These are phyloP conservation scores for Charanyca ferruginea DNA, from an alignment of 2,888 invertebrate species.

Conservation along the genomic window DNA sequence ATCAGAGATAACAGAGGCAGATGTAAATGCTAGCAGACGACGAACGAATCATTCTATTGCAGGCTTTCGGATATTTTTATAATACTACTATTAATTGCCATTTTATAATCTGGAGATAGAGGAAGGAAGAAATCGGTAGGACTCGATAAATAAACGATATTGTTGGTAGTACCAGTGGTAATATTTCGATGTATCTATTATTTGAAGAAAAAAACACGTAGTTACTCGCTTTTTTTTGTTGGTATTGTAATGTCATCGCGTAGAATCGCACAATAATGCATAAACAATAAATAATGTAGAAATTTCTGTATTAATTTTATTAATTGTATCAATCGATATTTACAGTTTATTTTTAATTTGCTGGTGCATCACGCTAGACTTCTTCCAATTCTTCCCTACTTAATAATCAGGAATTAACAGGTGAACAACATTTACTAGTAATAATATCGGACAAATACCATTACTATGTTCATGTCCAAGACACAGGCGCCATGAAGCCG, in stretches of 20 bases:
- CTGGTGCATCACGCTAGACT: too few relatives aligned
- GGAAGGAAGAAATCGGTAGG: background rate
- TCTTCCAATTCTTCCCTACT: background rate
- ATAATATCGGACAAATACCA: slow-evolving; percentile 32
- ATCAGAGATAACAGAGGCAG: slow-evolving; percentile 30
- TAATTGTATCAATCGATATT: too few relatives aligned
- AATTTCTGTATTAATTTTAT: too few relatives aligned
- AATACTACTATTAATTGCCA: background rate
- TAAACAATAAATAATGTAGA: too few relatives aligned
- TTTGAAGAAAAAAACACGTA: background rate
- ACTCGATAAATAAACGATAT: background rate
- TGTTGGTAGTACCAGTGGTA: too few relatives aligned
- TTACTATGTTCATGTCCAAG: slow-evolving; percentile 21
- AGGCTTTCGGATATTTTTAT: background rate
- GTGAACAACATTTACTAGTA: background rate
- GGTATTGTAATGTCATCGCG: too few relatives aligned
- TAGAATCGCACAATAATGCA: too few relatives aligned
- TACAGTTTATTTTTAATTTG: too few relatives aligned
- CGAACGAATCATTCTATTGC: background rate
- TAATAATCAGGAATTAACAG: background rate
- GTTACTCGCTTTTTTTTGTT: too few relatives aligned
- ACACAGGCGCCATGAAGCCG: slow-evolving; percentile 32
- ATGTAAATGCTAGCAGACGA: slow-evolving; percentile 9
- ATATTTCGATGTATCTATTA: background rate
- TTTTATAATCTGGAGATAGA: background rate